Evolutionary conservation across 2,888 invertebrate species (phyloP).

Genomic region (Phorcus lineatus): DNA sequence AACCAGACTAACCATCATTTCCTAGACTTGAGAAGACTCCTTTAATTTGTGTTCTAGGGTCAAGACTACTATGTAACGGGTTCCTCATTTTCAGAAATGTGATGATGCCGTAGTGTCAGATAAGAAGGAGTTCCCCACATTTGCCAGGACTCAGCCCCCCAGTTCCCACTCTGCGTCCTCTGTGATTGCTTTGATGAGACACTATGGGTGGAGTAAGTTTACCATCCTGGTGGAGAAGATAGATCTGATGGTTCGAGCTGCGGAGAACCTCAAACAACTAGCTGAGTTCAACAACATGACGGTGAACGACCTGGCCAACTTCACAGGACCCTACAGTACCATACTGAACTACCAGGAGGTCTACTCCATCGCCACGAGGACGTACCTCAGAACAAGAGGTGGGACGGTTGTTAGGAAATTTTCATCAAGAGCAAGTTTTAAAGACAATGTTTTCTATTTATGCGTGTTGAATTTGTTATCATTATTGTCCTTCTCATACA

Average conservation of each 20-base stretch:
- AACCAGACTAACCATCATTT: too few species aligned
- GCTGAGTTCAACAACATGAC: constrained; percentile 85
- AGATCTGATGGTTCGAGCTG: constrained; percentile 77
- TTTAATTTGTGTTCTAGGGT: too few species aligned
- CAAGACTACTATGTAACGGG: too few species aligned
- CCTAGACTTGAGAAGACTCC: too few species aligned
- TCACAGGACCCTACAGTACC: constrained; percentile 59
- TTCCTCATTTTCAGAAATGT: constrained; percentile 93
- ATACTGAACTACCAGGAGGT: constrained; percentile 42
- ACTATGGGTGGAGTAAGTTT: constrained; percentile 90
- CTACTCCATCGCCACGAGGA: constrained; percentile 83
- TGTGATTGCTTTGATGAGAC: constrained; percentile 89
- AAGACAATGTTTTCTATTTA: too few species aligned
- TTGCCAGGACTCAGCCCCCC: constrained; percentile 91
- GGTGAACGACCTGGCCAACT: constrained; percentile 82
- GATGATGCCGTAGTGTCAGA: constrained; percentile 91
- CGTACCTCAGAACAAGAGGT: constrained; percentile 88
- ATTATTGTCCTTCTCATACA: too few species aligned
- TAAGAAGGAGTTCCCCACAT: constrained; percentile 90
- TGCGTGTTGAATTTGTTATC: too few species aligned
- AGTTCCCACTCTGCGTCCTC: constrained; percentile 94
- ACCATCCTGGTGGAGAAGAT: constrained; percentile 80
- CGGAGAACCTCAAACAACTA: constrained; percentile 85
- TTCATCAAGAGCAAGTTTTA: too few species aligned
- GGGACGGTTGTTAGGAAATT: constrained; percentile 57